Percentiles rank a stretch among this genome's conserved stretches.
Conservation (phyloP, 2,888 invertebrate genomes). For the Isoperla grammatica region DNA sequence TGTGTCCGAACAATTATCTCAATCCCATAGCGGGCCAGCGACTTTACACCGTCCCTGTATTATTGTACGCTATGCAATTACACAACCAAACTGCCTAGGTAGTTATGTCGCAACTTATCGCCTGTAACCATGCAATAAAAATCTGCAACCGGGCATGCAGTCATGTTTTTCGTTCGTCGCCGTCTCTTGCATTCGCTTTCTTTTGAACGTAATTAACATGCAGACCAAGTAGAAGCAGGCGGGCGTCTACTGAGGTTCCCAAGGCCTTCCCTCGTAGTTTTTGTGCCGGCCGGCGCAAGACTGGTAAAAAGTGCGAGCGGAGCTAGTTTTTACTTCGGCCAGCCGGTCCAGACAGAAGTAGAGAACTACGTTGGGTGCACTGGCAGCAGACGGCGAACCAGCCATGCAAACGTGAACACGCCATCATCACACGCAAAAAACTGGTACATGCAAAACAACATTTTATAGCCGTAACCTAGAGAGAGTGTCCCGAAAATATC, state of each 20-base stretch:
- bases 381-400: neutral
- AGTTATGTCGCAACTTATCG: too few relatives aligned
- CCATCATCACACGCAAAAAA: neutral
- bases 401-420: constrained; percentile 4
- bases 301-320: neutral
- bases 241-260: neutral
- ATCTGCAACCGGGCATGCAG: too few relatives aligned
- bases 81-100: too few relatives aligned
- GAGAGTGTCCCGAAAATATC: too few relatives aligned
- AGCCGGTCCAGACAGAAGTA: constrained; percentile 1
- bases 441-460: neutral
- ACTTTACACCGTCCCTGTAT: too few relatives aligned
- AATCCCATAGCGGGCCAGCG: too few relatives aligned
- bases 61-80: too few relatives aligned
- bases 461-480: neutral
- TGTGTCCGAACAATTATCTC: too few relatives aligned
- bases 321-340: constrained; percentile 22
- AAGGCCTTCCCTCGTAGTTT: neutral
- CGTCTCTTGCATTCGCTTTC: neutral
- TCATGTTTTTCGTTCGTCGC: neutral
- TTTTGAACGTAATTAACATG: neutral
- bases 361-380: neutral
- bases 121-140: too few relatives aligned
- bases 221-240: neutral
- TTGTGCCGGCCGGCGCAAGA: too few relatives aligned